Evolutionary conservation across 2,797 vertebrate genomes (phyloP).

Genomic region (Hylomyscus alleni): DNA sequence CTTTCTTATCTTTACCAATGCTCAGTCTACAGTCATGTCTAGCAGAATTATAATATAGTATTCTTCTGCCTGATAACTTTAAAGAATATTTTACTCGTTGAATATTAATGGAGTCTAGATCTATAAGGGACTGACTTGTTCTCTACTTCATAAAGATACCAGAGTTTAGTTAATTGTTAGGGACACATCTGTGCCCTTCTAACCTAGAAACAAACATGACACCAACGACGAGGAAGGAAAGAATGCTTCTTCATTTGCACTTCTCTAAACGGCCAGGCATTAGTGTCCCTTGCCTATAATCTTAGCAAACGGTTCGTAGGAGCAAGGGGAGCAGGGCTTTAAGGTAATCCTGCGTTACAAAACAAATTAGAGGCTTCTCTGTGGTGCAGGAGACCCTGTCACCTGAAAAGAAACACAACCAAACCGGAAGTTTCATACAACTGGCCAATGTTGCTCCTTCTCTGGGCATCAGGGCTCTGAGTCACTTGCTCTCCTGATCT

Average conservation of each 20-base stretch:
- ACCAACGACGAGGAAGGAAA: background rate
- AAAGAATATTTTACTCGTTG: constrained; percentile 22
- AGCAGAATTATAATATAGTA: background rate
- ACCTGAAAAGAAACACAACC: background rate
- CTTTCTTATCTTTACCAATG: background rate
- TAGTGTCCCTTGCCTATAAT: background rate
- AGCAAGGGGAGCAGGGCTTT: background rate
- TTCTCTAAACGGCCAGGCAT: background rate
- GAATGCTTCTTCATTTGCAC: background rate
- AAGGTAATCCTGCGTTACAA: background rate
- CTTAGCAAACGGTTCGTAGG: background rate
- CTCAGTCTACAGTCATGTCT: background rate
- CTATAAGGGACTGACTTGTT: background rate
- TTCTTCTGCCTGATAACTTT: background rate
- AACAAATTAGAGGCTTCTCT: background rate
- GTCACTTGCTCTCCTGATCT: background rate
- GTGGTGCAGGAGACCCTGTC: background rate
- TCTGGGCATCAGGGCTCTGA: background rate
- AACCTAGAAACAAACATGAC: background rate
- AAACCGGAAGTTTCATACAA: background rate
- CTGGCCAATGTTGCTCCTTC: background rate
- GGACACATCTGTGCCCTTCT: background rate
- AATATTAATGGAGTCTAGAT: background rate
- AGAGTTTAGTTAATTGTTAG: background rate
- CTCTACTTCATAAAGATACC: background rate